phyloP scores from a whole-genome alignment of 2,113 vertebrate genomes.

The Poecilia latipinna region DNA sequence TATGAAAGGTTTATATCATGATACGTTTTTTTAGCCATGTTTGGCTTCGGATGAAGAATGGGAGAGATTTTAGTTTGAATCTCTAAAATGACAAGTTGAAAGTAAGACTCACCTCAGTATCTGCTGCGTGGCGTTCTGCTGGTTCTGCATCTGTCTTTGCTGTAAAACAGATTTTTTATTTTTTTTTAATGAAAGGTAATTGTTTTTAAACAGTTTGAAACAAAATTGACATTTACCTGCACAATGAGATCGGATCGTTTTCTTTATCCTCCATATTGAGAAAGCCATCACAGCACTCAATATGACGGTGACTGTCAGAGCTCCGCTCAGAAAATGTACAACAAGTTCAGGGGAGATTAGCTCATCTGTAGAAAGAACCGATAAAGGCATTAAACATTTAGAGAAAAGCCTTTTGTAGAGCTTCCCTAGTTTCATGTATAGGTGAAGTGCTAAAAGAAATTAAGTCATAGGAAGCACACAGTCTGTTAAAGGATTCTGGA shows the following conservation, averaged over 20 bases:
- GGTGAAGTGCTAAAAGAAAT: too few species aligned
- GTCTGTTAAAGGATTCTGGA: too few species aligned
- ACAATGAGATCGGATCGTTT: neutral
- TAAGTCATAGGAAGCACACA: too few species aligned
- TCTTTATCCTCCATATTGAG: conserved; percentile 8
- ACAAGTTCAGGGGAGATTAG: neutral
- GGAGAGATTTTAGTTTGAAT: neutral
- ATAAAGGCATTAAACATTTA: neutral
- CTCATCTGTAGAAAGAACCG: conserved; percentile 8
- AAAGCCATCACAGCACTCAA: conserved; percentile 12
- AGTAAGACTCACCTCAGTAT: neutral
- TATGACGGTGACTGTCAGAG: conserved; percentile 16
- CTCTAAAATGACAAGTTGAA: neutral
- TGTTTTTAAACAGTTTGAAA: accelerated
- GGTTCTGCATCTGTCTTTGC: neutral
- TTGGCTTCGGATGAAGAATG: neutral
- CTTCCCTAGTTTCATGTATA: too few species aligned
- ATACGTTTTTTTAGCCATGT: too few species aligned
- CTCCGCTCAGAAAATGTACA: conserved; percentile 26
- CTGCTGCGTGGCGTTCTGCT: neutral
- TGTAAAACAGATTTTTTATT: neutral
- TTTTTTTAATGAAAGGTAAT: neutral
- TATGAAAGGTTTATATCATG: too few species aligned
- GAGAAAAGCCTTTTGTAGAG: neutral
- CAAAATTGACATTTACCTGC: conserved; percentile 16